Percentiles rank a stretch among this genome's conserved stretches.
phyloP scores from a whole-genome alignment of 2,113 vertebrate species.

The Irena cyanogastra region DNA sequence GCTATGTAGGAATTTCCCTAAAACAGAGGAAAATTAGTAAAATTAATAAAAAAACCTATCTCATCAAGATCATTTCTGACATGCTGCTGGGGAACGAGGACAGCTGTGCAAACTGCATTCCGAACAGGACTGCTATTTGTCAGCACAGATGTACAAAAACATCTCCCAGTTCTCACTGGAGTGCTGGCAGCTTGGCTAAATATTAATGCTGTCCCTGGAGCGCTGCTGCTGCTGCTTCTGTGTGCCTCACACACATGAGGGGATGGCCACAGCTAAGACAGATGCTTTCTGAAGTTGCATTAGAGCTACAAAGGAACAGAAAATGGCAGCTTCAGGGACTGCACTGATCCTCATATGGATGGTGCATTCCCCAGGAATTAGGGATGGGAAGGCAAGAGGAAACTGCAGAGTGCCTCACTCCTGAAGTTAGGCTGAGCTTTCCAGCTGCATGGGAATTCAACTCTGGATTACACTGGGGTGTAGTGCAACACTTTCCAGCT shows the following conservation, averaged over 20 bases:
- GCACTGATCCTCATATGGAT: not conserved
- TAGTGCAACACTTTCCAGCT: not conserved
- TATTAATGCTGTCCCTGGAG: not conserved
- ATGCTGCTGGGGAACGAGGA: not conserved
- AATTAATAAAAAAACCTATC: not conserved
- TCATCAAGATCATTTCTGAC: not conserved
- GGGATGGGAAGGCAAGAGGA: not conserved
- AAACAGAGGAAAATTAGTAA: not conserved
- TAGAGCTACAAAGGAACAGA: not conserved
- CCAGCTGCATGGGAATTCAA: not conserved
- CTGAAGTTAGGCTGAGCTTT: not conserved
- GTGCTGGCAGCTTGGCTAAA: not conserved
- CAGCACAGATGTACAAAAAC: not conserved
- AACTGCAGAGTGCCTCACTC: not conserved
- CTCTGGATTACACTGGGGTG: not conserved
- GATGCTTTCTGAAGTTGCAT: not conserved
- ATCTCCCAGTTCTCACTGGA: not conserved
- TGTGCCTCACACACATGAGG: not conserved
- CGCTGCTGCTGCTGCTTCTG: not conserved
- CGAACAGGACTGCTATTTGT: not conserved
- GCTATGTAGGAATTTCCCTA: not conserved
- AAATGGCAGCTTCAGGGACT: not conserved
- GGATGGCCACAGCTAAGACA: not conserved
- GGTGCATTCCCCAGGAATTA: not conserved
- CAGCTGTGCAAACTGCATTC: conserved; percentile 20